phyloP scores from a whole-genome alignment of 2,797 vertebrate genomes.

The Coregonus sp. region DNA sequence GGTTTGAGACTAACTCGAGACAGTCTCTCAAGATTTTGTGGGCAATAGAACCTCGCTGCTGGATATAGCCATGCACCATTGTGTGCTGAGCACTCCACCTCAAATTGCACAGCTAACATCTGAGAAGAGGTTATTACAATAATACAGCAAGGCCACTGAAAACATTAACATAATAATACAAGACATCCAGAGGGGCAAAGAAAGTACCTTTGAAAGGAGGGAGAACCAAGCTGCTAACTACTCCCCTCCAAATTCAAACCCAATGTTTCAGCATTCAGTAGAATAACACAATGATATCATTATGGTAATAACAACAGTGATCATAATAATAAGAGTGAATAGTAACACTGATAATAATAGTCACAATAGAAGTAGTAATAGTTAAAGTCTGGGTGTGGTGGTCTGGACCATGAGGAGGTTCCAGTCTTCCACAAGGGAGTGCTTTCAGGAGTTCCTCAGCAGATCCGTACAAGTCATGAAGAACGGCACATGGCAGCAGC shows the following conservation, averaged over 20 bases:
- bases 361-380: conserved; percentile 69
- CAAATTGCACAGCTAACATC: conserved; percentile 68
- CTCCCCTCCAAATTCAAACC: conserved; percentile 43
- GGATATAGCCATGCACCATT: conserved; percentile 69
- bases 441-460: conserved; percentile 65
- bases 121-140: conserved; percentile 34
- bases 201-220: conserved; percentile 64
- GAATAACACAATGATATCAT: conserved; percentile 54
- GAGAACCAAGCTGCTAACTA: conserved; percentile 30
- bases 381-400: conserved; percentile 68
- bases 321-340: conserved; percentile 37
- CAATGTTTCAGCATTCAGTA: conserved; percentile 56
- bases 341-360: conserved; percentile 52
- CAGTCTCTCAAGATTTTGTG: conserved; percentile 3
- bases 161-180: conserved; percentile 69
- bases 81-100: conserved; percentile 68
- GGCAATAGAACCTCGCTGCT: conserved; percentile 64
- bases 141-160: conserved; percentile 75
- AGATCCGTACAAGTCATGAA: conserved; percentile 64
- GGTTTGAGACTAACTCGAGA: conserved; percentile 42
- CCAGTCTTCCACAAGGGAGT: conserved; percentile 71
- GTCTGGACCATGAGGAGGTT: conserved; percentile 67
- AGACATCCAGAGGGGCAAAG: conserved; percentile 69
- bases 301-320: conserved; percentile 41
- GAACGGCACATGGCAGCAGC: conserved; percentile 67